Conservation (phyloP, 2,888 invertebrate species). For the Ophion costatus region DNA sequence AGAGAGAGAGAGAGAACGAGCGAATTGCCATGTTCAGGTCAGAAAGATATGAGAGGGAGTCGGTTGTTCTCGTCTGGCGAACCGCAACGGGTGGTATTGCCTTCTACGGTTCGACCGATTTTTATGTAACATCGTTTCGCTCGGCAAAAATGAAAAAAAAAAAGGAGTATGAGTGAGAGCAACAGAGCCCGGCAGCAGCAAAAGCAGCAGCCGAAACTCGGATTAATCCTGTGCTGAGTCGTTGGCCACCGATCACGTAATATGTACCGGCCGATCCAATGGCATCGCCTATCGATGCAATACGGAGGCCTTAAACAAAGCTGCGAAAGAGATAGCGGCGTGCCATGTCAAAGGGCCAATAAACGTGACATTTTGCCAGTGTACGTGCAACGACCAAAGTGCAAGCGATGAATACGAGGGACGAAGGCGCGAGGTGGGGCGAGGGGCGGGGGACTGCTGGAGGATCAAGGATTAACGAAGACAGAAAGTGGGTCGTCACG, state of each 20-base stretch:
- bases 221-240: conserved; percentile 18
- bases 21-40: conserved; percentile 37
- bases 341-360: conserved; percentile 3
- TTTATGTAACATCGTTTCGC: conserved; percentile 60
- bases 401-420: not conserved
- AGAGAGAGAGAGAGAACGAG: conserved; percentile 28
- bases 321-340: not conserved
- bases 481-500: conserved; percentile 50
- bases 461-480: conserved; percentile 31
- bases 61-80: conserved; percentile 56
- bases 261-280: not conserved
- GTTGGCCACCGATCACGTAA: conserved; percentile 31
- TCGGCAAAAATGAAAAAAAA: conserved; percentile 17
- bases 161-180: conserved; percentile 17
- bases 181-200: not conserved
- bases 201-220: conserved; percentile 5
- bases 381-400: conserved; percentile 9
- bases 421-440: conserved; percentile 9
- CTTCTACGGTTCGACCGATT: conserved; percentile 63
- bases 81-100: conserved; percentile 63
- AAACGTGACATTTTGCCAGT: conserved; percentile 10
- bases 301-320: not conserved
- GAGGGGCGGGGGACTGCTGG: not conserved
- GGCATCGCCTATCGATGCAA: conserved; percentile 15
- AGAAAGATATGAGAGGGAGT: conserved; percentile 58